phyloP scores from a whole-genome alignment of 1,140 invertebrate genomes.

The Trachelipus rathkii region DNA sequence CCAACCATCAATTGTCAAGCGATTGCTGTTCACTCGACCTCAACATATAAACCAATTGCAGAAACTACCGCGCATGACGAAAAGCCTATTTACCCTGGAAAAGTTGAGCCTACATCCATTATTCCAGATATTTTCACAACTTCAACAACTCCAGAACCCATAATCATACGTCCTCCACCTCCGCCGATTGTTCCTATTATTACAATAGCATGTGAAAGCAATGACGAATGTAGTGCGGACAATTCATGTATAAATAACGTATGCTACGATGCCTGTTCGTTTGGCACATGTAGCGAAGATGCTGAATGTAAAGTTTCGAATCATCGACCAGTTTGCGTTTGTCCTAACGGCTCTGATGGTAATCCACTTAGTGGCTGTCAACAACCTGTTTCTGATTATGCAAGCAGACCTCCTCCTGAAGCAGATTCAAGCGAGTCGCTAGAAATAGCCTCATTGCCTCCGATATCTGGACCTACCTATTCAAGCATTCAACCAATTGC shows the following conservation, averaged over 20 bases:
- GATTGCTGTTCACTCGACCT: not conserved
- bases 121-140: not conserved
- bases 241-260: slow-evolving; percentile 59
- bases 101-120: not conserved
- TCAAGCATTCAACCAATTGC: slow-evolving; percentile 23
- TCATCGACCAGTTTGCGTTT: slow-evolving; percentile 65
- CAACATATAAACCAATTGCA: slow-evolving; percentile 4
- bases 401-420: slow-evolving; percentile 19
- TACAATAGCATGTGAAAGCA: slow-evolving; percentile 51
- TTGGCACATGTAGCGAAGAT: slow-evolving; percentile 49
- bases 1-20: slow-evolving; percentile 63
- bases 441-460: slow-evolving; percentile 24
- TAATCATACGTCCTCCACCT: slow-evolving; percentile 1
- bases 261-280: slow-evolving; percentile 60
- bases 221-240: slow-evolving; percentile 63
- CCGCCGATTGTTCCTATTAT: slow-evolving; percentile 58
- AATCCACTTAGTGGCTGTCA: slow-evolving; percentile 58
- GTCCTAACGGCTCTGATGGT: slow-evolving; percentile 59
- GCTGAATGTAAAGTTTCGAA: slow-evolving; percentile 61
- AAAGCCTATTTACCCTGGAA: not conserved
- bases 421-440: slow-evolving; percentile 12
- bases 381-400: slow-evolving; percentile 24
- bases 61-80: not conserved
- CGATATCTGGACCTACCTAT: not conserved
- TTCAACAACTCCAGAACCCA: slow-evolving; percentile 14